Evolutionary conservation across 2,797 vertebrate species (phyloP).

Genomic region (Ctenochaetus hawaiiensis): DNA sequence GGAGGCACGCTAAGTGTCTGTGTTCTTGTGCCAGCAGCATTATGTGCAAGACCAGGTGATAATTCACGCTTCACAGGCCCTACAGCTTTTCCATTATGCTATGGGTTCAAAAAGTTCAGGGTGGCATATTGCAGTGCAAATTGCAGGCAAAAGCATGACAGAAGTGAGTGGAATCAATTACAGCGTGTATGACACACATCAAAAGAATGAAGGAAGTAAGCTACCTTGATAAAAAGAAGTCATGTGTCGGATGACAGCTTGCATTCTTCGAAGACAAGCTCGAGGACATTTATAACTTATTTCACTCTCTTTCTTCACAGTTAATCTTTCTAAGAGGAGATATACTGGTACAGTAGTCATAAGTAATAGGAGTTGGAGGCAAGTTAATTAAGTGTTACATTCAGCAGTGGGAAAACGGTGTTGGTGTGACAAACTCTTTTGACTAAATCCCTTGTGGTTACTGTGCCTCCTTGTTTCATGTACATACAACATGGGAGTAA

Average conservation of each 20-base stretch:
- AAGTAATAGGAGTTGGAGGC: conserved; percentile 49
- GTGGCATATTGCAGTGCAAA: conserved; percentile 76
- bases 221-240: conserved; percentile 77
- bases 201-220: conserved; percentile 77
- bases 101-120: conserved; percentile 76
- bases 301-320: conserved; percentile 50
- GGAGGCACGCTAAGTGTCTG: conserved; percentile 40
- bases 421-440: conserved; percentile 41
- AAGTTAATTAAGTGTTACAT: conserved; percentile 69
- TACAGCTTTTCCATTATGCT: conserved; percentile 79
- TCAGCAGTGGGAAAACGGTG: conserved; percentile 23
- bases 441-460: conserved; percentile 44
- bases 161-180: conserved; percentile 84
- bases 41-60: conserved; percentile 78
- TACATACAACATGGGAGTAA: conserved; percentile 23
- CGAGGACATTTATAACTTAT: conserved; percentile 68
- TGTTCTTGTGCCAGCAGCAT: conserved; percentile 67
- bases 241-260: conserved; percentile 62
- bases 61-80: conserved; percentile 73
- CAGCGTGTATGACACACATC: conserved; percentile 77
- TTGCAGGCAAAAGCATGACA: conserved; percentile 80
- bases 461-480: conserved; percentile 37
- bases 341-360: conserved; percentile 48
- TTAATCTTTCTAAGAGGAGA: conserved; percentile 58
- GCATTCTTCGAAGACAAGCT: conserved; percentile 74